These are phyloP conservation scores for Madoqua kirkii DNA, from an alignment of 2,113 vertebrate species.

Conservation along the genomic window DNA sequence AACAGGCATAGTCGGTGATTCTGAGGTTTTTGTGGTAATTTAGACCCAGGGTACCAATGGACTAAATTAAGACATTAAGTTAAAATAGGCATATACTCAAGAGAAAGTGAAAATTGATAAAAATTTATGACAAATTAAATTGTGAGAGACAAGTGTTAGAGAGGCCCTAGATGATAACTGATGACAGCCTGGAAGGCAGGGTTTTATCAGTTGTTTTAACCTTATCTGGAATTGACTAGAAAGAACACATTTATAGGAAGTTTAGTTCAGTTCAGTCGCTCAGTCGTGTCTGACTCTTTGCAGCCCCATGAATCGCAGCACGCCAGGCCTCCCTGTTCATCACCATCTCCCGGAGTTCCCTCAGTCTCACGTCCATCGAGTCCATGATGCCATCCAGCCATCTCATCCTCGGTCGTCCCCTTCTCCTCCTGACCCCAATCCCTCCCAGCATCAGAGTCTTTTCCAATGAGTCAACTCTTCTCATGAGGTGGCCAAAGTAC, in stretches of 20 bases:
- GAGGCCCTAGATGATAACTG: neutral
- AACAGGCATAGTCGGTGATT: neutral
- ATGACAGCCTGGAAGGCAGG: neutral
- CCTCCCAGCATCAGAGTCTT: no score
- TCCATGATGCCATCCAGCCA: no score
- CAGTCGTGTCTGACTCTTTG: rapidly evolving
- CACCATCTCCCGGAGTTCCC: no score
- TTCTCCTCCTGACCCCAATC: no score
- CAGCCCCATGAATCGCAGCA: no score
- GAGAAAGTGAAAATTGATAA: neutral
- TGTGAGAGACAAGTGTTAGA: neutral
- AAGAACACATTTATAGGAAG: neutral
- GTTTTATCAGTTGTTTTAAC: neutral
- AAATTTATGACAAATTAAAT: neutral
- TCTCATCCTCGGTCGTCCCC: no score
- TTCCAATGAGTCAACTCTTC: no score
- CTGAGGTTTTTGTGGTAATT: neutral
- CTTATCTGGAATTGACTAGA: neutral
- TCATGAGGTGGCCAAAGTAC: no score
- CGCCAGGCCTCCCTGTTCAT: no score
- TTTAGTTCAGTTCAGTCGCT: no score
- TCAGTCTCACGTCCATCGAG: no score
- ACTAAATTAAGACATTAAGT: neutral
- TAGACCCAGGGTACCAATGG: neutral
- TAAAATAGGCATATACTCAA: neutral